Base-by-base conservation (phyloP, 2,888 invertebrate species). In the Oxytorus armatus region DNA sequence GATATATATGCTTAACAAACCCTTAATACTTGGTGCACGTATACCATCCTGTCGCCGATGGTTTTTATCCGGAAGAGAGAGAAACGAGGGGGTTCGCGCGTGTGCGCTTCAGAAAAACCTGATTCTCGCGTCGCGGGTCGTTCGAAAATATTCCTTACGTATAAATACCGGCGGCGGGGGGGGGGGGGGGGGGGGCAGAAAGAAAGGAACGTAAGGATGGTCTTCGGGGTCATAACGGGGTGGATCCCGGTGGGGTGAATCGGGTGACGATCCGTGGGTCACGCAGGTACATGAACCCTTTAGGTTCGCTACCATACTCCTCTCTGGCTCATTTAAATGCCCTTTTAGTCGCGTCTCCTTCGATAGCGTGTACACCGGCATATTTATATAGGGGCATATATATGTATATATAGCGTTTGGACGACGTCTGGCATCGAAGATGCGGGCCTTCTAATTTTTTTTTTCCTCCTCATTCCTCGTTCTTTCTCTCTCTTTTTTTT, bases 241-340 rank as follows among this genome's bases (percentile, higher is more conserved):
- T 21, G 53, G 47, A 69, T 70, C 72, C 29, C 51, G 76, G 73
- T 77, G 69, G 85, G 85, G 85, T 85, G 87, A 89, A 87, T 85
- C 85, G 85, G n/a, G 76, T 80, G 83, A 81, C 77, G 86, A 82
- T 83, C 83, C 82, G 81, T 73, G 80, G 88, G 90, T 89, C 90
- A 88, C 77, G 88, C 91, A 91, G 91, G 91, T 91, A 91, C 87
- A 89, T 88, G 80, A 87, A 91, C 89, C 91, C 89, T 87, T 89
- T 84, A 44, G 51, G 72, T 75, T 55, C 74, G 69, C 79, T 25
- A 76, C 29, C 81, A 57, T 70, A 36, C n/a, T 36, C 36, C 36
- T 36, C 8, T 55, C 76, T 66, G 87, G 72, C 81, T 87, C 85
- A 82, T 88, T 90, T 89, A 89, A 90, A 90, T 89, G 88, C 82